Evolutionary conservation across 2,797 vertebrate species (phyloP), one percentile per base, ranked within the genome.

Genomic region (Pipistrellus pipistrellus): DNA sequence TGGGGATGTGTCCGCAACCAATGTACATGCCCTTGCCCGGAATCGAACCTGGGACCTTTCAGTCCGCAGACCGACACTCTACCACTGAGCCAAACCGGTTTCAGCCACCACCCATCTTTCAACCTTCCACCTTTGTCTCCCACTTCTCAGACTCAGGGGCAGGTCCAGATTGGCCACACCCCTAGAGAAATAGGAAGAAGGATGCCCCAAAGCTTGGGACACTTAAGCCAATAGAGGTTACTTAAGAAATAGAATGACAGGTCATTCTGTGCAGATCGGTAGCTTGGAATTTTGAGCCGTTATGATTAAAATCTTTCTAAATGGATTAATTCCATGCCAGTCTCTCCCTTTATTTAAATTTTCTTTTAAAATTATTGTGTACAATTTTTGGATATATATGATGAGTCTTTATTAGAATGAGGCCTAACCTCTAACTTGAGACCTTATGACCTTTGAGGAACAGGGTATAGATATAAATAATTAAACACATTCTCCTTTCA

Each of bases 251-350:
- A 85, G 3, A 41, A 91, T 62, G 27, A 30, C 20, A 81, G 48
- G 51, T 1, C 5, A 68, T 55, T 80, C 38, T 85, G 55, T 51
- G 6, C 46, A 38, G 66, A 14, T 20, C 55, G 6, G 27, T 46
- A 69, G 15, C 13, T 91, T 84, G 44, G 25, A 91, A 57, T 86
- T 93, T 93, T 69, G 68, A 78, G 32, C 35, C 62, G 17, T 69
- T 69, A 85, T 64, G 64, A 90, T 62, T 62, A 64, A 85, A 27
- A 78, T 35, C 8, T 76, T 88, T 91, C 77, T 75, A 89, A 88
- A 62, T 46, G 21, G 25, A 62, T 85, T 83, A 51, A 71, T 78
- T 9, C 27, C 48, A 53, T 44, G 38, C 80, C 25, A 81, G 13
- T 69, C 20, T 88, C 38, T 90, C 64, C 8, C 25, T 91, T 88